Conservation (phyloP, 2,888 invertebrate genomes). For the Thereva nobilitata region DNA sequence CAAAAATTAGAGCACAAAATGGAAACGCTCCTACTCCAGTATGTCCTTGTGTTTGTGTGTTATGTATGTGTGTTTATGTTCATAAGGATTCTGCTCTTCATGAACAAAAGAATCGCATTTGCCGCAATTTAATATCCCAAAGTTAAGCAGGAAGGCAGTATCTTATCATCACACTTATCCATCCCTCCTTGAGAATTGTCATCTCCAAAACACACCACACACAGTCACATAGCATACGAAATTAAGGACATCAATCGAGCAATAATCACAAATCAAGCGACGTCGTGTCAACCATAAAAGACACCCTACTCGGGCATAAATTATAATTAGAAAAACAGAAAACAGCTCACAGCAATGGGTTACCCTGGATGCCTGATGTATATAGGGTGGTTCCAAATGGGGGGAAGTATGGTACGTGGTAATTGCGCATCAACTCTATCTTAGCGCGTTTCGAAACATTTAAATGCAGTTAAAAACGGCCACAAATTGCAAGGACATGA, state of each 20-base stretch:
- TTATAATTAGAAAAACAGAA: constrained; percentile 42
- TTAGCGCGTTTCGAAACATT: constrained; percentile 3
- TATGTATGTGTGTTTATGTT: too few species aligned
- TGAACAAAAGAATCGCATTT: too few species aligned
- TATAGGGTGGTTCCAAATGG: not conserved
- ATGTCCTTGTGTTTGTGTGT: too few species aligned
- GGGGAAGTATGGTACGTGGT: not conserved
- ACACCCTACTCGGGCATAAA: constrained; percentile 42
- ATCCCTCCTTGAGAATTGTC: not conserved
- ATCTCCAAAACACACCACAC: not conserved
- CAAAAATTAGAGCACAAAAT: too few species aligned
- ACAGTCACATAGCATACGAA: constrained; percentile 32
- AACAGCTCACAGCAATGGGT: constrained; percentile 11
- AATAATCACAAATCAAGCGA: constrained; percentile 44
- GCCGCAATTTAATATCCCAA: too few species aligned
- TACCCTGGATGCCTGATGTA: not conserved
- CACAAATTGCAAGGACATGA: not conserved
- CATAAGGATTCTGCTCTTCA: too few species aligned
- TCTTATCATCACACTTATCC: not conserved
- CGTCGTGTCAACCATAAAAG: constrained; percentile 42
- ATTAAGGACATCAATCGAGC: constrained; percentile 43
- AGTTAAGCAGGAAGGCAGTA: too few species aligned
- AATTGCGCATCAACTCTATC: constrained; percentile 18
- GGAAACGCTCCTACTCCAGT: too few species aligned
- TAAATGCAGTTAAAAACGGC: constrained; percentile 18